Base-by-base conservation (phyloP, 2,888 invertebrate species). In the Craniophora ligustri region DNA sequence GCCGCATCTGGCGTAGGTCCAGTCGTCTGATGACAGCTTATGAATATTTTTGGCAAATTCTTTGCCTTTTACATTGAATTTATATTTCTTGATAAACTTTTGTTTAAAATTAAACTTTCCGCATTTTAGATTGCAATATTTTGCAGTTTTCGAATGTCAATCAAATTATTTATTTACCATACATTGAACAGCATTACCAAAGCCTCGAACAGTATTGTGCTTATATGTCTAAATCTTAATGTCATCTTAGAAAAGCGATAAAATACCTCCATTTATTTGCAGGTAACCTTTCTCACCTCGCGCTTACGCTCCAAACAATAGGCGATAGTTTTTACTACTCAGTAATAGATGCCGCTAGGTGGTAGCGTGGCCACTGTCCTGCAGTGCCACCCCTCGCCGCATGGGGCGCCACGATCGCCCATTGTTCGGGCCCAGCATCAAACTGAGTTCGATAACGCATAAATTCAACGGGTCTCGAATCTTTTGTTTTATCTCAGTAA, bases 401-500 rank as follows among this genome's bases (percentile, higher is more conserved):
- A 92, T 92, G 92, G 91, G 92, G 92, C 92, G 91, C 91, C 88
- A 87, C 91, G 89, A 89, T 87, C 89, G 82, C 65, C 92, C 91
- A 92, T 92, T 93, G 92, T 92, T 89, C 79, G 81, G 67, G 67
- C 64, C 79, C 79, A 81, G 86, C 88, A 88, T 92, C 91, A 89
- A 82, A 88, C 87, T 79, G 81, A 79, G 78, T 87, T 84, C 89
- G 90, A 92, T 91, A 92, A 89, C 86, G 87, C 92, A 93, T 92
- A 92, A 93, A 92, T 92, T 84, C 91, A 88, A 87, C 85, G 84
- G 82, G 75, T 74, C 61, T 87, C 87, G 82, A 90, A 89, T 91
- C 91, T 91, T 90, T 93, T 86, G 89, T 92, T 92, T 93, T 92
- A 92, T 92, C 92, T 92, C 87, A 73, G 87, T 92, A 92, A 93